Evolutionary conservation across 2,797 vertebrate species (phyloP), one percentile per base, ranked within the genome.

Genomic region (Bovichtus variegatus): DNA sequence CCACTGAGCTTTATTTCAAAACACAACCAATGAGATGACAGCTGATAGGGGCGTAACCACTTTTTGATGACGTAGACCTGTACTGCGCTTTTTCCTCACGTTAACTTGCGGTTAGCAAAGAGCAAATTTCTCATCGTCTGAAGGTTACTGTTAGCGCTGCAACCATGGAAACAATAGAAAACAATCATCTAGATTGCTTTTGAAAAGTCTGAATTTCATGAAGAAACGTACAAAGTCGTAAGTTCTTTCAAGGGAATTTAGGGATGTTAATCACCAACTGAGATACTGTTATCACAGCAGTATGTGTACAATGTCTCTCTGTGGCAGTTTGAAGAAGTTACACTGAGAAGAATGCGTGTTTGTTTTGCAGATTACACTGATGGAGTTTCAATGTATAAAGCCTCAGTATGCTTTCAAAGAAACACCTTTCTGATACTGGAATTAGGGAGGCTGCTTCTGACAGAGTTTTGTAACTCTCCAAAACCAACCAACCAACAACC

Each of bases 121-220:
- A 34, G 7, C 31, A 34, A n/a, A n/a, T n/a, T 34, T 34, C 34
- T 0, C 34, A 34, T 34, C 34, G 34, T 34, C 7, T 34, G 31
- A 34, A 34, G 9, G 19, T n/a, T 54, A 27, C 63, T 58, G 44
- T 59, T 29, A 46, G 60, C 36, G 64, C 8, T 63, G 43, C 63
- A 41, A 25, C 25, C 29, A 36, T 43, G 41, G 36, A 23, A 49
- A 46, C 15, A 34, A 36, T 15, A 59, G 38, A 51, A 29, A 59
- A 25, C 38, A n/a, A 19, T 21, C 27, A 62, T 9, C 43, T 49
- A 36, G n/a, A n/a, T 49, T 62, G 36, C 21, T 63, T 44, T n/a
- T 61, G 46, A 51, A 40, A 38, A 40, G 6, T 34, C 43, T 13
- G 31, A 19, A 47, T 58, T 47, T 58, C 29, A 29, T 41, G n/a